Evolutionary conservation across 2,113 vertebrate genomes (phyloP).

Genomic region (Periophthalmus modestus): DNA sequence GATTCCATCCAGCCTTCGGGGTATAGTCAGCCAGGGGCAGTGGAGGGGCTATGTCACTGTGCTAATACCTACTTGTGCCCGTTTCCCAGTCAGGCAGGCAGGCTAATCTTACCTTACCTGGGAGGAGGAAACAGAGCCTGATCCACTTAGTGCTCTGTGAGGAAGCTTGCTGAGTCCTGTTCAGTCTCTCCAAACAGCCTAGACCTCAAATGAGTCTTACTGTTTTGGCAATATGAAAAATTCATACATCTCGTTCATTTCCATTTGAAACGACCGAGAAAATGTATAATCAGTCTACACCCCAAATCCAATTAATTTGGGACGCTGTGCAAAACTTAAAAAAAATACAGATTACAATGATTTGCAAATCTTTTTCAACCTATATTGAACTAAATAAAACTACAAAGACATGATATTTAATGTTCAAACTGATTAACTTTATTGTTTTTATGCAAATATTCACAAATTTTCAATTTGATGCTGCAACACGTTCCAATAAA

Average conservation of each 20-base stretch:
- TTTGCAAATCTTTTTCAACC: too few relatives aligned
- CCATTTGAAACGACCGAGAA: neutral
- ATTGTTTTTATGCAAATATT: too few relatives aligned
- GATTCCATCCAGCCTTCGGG: neutral
- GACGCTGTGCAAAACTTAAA: too few relatives aligned
- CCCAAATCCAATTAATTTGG: too few relatives aligned
- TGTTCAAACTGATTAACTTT: too few relatives aligned
- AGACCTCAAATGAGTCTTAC: neutral
- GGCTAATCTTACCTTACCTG: conserved; percentile 42
- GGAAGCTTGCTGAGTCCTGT: conserved; percentile 23
- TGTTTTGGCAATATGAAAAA: neutral
- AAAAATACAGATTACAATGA: too few relatives aligned
- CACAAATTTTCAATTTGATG: too few relatives aligned
- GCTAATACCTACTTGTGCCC: conserved; percentile 67
- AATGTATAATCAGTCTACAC: neutral
- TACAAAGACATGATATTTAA: too few relatives aligned
- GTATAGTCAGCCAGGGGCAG: conserved; percentile 21
- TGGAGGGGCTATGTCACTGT: conserved; percentile 56
- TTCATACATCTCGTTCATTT: neutral
- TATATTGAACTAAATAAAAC: too few relatives aligned
- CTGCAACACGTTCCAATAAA: too few relatives aligned
- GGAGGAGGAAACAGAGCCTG: conserved; percentile 41
- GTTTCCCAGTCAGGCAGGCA: conserved; percentile 51
- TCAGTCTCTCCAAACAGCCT: conserved; percentile 20
- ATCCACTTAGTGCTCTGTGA: conserved; percentile 47